phyloP scores from a whole-genome alignment of 2,113 vertebrate genomes.

The Gnathonemus longibarbis region DNA sequence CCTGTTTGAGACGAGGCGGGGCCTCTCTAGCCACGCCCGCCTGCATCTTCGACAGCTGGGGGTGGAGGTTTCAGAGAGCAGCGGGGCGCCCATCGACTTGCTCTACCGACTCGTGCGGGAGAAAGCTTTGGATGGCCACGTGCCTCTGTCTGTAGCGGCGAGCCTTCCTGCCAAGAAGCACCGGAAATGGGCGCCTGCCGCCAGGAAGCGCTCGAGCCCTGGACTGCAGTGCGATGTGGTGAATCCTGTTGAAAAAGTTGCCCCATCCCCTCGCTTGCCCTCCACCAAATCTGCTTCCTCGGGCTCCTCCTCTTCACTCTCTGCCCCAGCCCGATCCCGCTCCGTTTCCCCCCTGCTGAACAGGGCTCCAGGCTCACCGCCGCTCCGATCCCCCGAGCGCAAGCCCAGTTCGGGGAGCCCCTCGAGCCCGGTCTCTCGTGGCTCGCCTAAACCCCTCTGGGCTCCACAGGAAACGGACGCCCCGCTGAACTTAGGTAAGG shows the following conservation, averaged over 20 bases:
- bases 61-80: constrained; percentile 77
- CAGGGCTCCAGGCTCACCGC: constrained; percentile 45
- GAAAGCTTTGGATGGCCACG: constrained; percentile 45
- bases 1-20: constrained; percentile 81
- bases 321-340: constrained; percentile 43
- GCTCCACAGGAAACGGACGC: constrained; percentile 76
- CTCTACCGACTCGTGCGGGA: constrained; percentile 79
- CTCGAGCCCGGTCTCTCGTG: background rate
- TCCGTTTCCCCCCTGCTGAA: constrained; percentile 54
- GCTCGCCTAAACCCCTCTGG: constrained; percentile 52
- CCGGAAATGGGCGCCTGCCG: constrained; percentile 5
- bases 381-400: constrained; percentile 40
- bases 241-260: constrained; percentile 1
- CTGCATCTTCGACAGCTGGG: constrained; percentile 84
- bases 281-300: constrained; percentile 40
- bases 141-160: constrained; percentile 20
- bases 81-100: constrained; percentile 79
- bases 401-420: constrained; percentile 33
- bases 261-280: constrained; percentile 30
- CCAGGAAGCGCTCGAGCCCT: background rate
- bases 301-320: constrained; percentile 51
- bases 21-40: constrained; percentile 84
- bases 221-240: background rate
- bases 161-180: background rate
- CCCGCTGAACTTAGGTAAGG: constrained; percentile 82